Conservation (phyloP, 2,888 invertebrate species). For the Xylocampa areola region DNA sequence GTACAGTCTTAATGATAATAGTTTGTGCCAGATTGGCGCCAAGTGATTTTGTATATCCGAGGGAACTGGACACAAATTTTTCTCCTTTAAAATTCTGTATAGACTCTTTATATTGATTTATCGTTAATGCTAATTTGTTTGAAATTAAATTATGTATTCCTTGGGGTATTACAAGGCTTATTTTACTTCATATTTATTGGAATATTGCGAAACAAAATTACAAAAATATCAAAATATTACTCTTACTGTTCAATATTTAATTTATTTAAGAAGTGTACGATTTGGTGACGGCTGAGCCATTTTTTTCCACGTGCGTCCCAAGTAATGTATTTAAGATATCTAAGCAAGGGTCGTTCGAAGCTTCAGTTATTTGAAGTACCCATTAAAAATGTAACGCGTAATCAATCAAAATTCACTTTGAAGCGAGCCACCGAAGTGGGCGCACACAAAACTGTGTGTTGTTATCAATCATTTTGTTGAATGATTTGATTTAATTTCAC, state of each 20-base stretch:
- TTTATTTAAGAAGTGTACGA: background rate
- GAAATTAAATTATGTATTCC: slow-evolving; percentile 15
- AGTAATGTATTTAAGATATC: slow-evolving; percentile 26
- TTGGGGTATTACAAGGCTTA: background rate
- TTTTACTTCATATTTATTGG: background rate
- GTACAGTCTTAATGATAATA: slow-evolving; percentile 63
- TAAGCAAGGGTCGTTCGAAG: slow-evolving; percentile 1
- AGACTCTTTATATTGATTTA: slow-evolving; percentile 22
- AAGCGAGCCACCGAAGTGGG: slow-evolving; percentile 64
- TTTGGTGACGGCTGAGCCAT: background rate
- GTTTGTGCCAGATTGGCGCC: slow-evolving; percentile 61
- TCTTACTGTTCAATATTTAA: too few relatives aligned
- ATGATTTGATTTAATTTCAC: slow-evolving; percentile 68
- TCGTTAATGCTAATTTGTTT: slow-evolving; percentile 32
- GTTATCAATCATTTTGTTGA: slow-evolving; percentile 73
- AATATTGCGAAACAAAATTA: too few relatives aligned
- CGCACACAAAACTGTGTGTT: slow-evolving; percentile 64
- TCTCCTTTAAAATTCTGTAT: slow-evolving; percentile 44
- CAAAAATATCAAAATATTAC: background rate
- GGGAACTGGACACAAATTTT: slow-evolving; percentile 37
- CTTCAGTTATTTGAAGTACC: slow-evolving; percentile 35
- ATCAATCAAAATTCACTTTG: slow-evolving; percentile 71
- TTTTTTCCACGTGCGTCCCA: background rate
- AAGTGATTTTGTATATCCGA: slow-evolving; percentile 62
- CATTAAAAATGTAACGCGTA: slow-evolving; percentile 54